Evolutionary conservation across 2,888 invertebrate species (phyloP).

Genomic region (Escarpia spicata): DNA sequence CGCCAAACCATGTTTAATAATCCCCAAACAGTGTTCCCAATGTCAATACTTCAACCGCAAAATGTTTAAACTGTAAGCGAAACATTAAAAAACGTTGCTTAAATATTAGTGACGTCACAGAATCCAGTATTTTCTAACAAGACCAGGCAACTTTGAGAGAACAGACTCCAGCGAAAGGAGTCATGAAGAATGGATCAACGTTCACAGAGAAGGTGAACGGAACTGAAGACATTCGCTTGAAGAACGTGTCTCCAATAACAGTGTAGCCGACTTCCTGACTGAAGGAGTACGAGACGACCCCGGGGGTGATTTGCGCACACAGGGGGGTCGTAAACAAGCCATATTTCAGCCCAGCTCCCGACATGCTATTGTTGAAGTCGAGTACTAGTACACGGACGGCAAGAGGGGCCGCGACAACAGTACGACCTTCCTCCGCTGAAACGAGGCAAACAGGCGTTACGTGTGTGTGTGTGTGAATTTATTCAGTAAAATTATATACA

Average conservation of each 20-base stretch:
- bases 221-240: not conserved
- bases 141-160: slow-evolving; percentile 10
- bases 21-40: too few relatives aligned
- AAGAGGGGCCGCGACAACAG: too few relatives aligned
- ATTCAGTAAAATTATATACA: too few relatives aligned
- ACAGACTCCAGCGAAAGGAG: not conserved
- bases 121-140: not conserved
- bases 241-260: not conserved
- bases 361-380: not conserved
- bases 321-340: not conserved
- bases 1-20: too few relatives aligned
- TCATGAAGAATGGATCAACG: not conserved
- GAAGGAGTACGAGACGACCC: not conserved
- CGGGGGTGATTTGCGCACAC: not conserved
- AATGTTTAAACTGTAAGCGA: not conserved
- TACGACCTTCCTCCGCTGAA: too few relatives aligned
- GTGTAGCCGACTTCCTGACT: not conserved
- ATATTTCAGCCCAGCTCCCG: not conserved
- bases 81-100: not conserved
- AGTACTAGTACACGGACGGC: not conserved
- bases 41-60: too few relatives aligned
- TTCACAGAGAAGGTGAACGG: not conserved
- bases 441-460: too few relatives aligned
- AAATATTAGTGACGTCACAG: not conserved
- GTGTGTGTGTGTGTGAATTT: too few relatives aligned